Percentiles rank a stretch among this genome's conserved stretches.
These are phyloP conservation scores for Hylaeus volcanicus DNA, from an alignment of 1,140 invertebrate genomes.

Conservation along the genomic window DNA sequence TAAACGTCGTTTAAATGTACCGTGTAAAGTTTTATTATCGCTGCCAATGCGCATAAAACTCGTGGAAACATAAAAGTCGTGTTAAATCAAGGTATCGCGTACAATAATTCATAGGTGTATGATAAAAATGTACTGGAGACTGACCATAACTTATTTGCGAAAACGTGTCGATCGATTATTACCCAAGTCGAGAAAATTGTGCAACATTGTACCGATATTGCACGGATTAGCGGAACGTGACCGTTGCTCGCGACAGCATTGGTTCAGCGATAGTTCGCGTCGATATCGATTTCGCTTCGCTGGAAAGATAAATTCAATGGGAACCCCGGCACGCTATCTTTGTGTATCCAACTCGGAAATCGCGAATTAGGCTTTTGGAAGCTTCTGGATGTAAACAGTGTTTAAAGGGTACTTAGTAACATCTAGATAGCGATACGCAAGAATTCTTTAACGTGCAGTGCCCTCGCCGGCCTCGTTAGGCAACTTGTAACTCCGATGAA, in stretches of 20 bases:
- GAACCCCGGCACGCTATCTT: not conserved
- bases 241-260: not conserved
- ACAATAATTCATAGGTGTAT: not conserved
- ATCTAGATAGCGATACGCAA: no score
- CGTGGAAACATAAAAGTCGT: not conserved
- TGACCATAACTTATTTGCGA: not conserved
- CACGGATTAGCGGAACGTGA: constrained; percentile 2
- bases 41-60: no score
- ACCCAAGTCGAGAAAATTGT: no score
- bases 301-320: not conserved
- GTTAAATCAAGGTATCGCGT: not conserved
- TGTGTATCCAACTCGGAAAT: not conserved
- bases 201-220: not conserved
- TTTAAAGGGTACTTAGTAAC: no score
- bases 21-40: no score
- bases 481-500: not conserved
- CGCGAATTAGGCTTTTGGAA: not conserved
- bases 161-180: not conserved
- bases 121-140: not conserved
- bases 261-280: not conserved
- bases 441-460: no score
- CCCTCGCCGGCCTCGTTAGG: no score
- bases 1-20: no score
- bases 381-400: no score
- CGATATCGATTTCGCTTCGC: constrained; percentile 13